Base-by-base conservation (phyloP, 2,888 invertebrate species). In the Cataglyphis rosenhaueri region DNA sequence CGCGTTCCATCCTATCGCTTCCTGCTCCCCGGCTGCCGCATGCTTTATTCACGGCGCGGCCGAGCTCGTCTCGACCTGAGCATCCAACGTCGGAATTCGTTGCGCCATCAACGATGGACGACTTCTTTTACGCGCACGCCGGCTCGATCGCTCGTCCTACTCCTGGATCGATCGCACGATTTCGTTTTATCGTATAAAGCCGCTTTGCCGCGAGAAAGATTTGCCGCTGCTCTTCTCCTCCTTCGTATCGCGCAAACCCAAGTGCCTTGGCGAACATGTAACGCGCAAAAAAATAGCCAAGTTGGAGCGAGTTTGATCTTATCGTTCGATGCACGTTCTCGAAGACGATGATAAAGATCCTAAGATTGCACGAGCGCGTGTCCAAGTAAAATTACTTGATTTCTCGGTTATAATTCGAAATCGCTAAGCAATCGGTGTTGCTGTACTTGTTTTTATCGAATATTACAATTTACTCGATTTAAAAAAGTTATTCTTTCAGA, bases 31-130 rank as follows among this genome's bases (percentile, higher is more conserved):
- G 52, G 79, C 41, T 29, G 55, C 78, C 83, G 78, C 79, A 84
- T 88, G 79, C 84, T 88, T 86, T 87, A 87, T 88, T 87, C 85
- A 86, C 81, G 73, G 81, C 70, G 73, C 79, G 81, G 79, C 70
- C 70, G 62, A 75, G 82, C 65, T 68, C 79, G 68, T 74, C 81
- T 70, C 84, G 71, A 70, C 66, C 55, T 52, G 59, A 66, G 78
- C 81, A 65, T 79, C 76, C 75, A 18, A 66, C 38, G 79, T 78
- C 78, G 71, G 75, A 83, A 82, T 85, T 86, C 85, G 84, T 84
- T 87, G 83, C 82, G 79, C 65, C 81, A 85, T 88, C 84, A 61
- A 38, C 84, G 83, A 83, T 81, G 75, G 84, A 85, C 86, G 85
- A 86, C 82, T 85, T 83, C 75, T 64, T 75, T 74, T 79, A 68